A percentile compares a stretch with the other conserved stretches of the same genome.
These are phyloP conservation scores for Tenthredo amoena DNA, from an alignment of 2,888 invertebrate genomes.

Conservation along the genomic window DNA sequence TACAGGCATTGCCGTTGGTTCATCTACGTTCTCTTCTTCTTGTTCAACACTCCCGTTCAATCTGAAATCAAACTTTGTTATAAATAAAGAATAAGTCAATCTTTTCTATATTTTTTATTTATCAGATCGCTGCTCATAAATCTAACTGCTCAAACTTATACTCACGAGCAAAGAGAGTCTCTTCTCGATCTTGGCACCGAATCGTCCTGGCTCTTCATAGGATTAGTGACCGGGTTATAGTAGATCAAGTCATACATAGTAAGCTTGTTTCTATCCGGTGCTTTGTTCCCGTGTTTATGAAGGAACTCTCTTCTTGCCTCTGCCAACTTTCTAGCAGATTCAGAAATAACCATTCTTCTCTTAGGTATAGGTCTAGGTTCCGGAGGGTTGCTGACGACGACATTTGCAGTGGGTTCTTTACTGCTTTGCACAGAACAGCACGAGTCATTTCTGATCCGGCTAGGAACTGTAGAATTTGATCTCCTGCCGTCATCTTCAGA, in stretches of 20 bases:
- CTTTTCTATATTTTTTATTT: not conserved
- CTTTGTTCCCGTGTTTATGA: slow-evolving; percentile 79
- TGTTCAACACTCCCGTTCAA: slow-evolving; percentile 52
- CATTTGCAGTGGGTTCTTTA: slow-evolving; percentile 58
- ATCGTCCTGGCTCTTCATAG: slow-evolving; percentile 80
- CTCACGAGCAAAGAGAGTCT: slow-evolving; percentile 67
- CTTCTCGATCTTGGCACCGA: slow-evolving; percentile 57
- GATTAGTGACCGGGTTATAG: slow-evolving; percentile 91
- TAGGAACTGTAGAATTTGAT: slow-evolving; percentile 56
- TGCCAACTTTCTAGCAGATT: slow-evolving; percentile 80
- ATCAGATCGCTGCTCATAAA: not conserved
- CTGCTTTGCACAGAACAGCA: slow-evolving; percentile 78
- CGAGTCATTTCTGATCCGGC: slow-evolving; percentile 79
- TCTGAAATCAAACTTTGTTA: slow-evolving; percentile 31
- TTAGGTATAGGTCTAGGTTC: slow-evolving; percentile 63
- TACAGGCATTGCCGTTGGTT: slow-evolving; percentile 82
- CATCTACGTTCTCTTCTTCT: slow-evolving; percentile 72
- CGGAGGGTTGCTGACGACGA: slow-evolving; percentile 50
- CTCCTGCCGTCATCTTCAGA: slow-evolving; percentile 83
- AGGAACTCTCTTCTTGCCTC: slow-evolving; percentile 81
- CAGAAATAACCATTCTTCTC: slow-evolving; percentile 73
- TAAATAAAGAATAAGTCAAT: not conserved
- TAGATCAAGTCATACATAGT: slow-evolving; percentile 96
- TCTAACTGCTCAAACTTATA: slow-evolving; percentile 45
- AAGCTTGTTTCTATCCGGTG: slow-evolving; percentile 84